Base-by-base conservation (phyloP, 2,888 invertebrate genomes). In the Idaea biselata region DNA sequence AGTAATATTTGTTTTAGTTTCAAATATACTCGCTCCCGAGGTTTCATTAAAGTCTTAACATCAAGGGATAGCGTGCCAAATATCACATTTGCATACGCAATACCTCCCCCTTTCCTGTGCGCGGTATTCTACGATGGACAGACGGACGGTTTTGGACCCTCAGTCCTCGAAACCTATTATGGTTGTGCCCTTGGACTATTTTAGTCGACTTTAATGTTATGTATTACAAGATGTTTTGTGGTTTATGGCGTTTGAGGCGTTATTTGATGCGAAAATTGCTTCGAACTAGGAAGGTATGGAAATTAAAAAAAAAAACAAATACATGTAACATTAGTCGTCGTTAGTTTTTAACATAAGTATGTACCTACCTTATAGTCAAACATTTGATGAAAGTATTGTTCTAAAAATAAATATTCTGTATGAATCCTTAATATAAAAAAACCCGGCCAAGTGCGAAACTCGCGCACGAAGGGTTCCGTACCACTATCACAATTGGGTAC, bases 71-170 rank as follows among this genome's bases (percentile, higher is more conserved):
- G 44, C 44, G 44, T 44, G 44, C 44, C 44, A 44, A 44, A 44
- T 44, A 44, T 44, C 44, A 14, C 44, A 44, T 44, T 44, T 44
- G 44, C 44, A 44, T 44, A 44, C 44, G 44, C 44, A 44, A 44
- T 7, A 44, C 44, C 44, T 44, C 44, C 8, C 44, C 11, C 44
- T 14, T 44, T 44, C 44, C 44, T 44, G 44, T 11, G 8, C 44
- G 44, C 8, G 44, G 44, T 44, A 11, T 44, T 44, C 44, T 44
- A 44, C 14, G 44, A 33, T 14, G 78, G 83, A 80, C 79, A 84
- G 82, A 81, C 84, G 79, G 84, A 84, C 82, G 81, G 80, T 78
- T 77, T 69, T 54, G 59, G 63, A 63, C 63, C 60, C 66, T 44
- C 44, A 6, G 44, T 44, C 44, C 44, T 44, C 44, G 44, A 44